Evolutionary conservation across 2,888 invertebrate genomes (phyloP).

Genomic region (Lamellibrachia satsuma): DNA sequence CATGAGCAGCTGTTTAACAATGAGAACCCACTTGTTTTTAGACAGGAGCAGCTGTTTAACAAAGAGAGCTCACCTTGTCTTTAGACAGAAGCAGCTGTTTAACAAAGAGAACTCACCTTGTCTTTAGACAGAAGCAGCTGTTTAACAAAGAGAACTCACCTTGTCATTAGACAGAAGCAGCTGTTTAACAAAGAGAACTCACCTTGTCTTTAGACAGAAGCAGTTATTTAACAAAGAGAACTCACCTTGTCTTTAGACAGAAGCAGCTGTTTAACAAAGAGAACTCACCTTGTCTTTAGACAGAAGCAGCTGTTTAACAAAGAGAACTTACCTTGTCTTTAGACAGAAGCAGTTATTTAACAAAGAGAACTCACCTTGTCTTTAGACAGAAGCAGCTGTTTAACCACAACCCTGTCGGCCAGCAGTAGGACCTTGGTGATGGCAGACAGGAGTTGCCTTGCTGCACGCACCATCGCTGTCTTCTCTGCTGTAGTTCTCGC

Average conservation of each 20-base stretch:
- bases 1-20: neutral
- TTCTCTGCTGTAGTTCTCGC: slow-evolving; percentile 50
- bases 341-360: neutral
- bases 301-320: neutral
- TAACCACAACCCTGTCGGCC: slow-evolving; percentile 97
- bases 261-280: neutral
- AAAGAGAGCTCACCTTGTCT: slow-evolving; percentile 75
- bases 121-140: neutral
- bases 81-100: neutral
- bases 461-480: slow-evolving; percentile 82
- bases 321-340: neutral
- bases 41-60: slow-evolving; percentile 94
- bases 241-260: neutral
- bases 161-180: neutral
- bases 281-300: neutral
- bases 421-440: slow-evolving; percentile 94
- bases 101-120: neutral
- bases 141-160: neutral
- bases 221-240: neutral
- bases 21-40: slow-evolving; percentile 82
- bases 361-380: slow-evolving; percentile 78
- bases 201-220: neutral
- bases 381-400: slow-evolving; percentile 92
- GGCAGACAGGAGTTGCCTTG: slow-evolving; percentile 89
- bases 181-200: neutral